Evolutionary conservation across 2,797 vertebrate species (phyloP), one percentile per base, ranked within the genome.

Genomic region (Sebastes nivosus): DNA sequence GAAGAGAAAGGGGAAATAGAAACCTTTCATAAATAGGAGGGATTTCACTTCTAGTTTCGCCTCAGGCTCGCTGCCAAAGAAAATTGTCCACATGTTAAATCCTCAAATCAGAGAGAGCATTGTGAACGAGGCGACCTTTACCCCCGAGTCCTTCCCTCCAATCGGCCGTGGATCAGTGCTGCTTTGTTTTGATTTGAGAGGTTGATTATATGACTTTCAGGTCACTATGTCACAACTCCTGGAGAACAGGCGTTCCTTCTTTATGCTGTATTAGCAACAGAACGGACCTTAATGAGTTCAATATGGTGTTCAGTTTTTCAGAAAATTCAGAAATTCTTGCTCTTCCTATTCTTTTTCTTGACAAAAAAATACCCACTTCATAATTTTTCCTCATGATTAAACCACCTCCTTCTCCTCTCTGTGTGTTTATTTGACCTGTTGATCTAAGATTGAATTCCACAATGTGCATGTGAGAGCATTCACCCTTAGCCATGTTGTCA

Each of bases 161-260:
- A 66, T 42, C 16, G 74, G 72, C 67, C 63, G 71, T 30, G 20
- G 63, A 74, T 77, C 36, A 70, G 55, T 29, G 73, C 29, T 38
- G 66, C 83, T 84, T 84, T 87, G 75, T 81, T 88, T 84, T 79
- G 54, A 75, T 67, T 82, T 74, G 55, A 18, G 12, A 38, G 30
- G 24, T 32, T 79, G 57, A 86, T 73, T 55, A 46, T 55, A 60
- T 16, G 59, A 84, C 46, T 72, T 82, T 84, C 50, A 72, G 83
- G 75, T 86, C 81, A 75, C 32, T 25, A 34, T 72, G 60, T 64
- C 69, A 75, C 2, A 30, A 61, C 74, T 32, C 36, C 60, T 22
- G 24, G 11, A 80, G 32, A 58, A 72, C 50, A 64, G 66, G 6
- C 57, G 73, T 59, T 34, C 20, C 16, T 60, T 57, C 16, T 61